Evolutionary conservation across 2,888 invertebrate genomes (phyloP), one percentile per base, ranked within the genome.

Genomic region (Octodonta nipae): DNA sequence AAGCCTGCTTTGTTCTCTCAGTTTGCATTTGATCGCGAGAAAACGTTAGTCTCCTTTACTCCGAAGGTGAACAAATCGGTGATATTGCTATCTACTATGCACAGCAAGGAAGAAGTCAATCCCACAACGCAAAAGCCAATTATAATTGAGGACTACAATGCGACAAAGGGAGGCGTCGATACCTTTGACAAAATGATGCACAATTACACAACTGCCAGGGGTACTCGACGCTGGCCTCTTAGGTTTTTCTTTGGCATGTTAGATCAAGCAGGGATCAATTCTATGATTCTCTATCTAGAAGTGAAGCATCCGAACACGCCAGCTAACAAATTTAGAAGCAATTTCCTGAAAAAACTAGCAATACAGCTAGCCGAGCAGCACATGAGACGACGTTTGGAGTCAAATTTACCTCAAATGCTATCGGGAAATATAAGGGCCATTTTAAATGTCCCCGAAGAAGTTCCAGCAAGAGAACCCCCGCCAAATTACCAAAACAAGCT

Each of bases 181-280:
- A 28, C 20, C 15, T 38, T 37, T 26, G 35, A 40, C 25, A 31
- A 40, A 28, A 31, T 37, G 7, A 35, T 30, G 16, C 35, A 40
- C 26, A 16, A 39, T 26, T 48, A 49, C 38, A 42, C 45, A 27
- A 46, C 46, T 13, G 36, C 35, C 13, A 35, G 46, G 28, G 37
- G 32, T 32, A 41, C 44, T 15, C 27, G 35, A 22, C 38, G 46
- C 36, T 48, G 47, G 45, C 46, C 43, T 15, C 31, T 49, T 33
- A 33, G 43, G 28, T 25, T 47, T 28, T 49, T 49, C 43, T 49
- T 37, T 32, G 37, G 37, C 5, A 37, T 49, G 15, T 13, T 35
- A 34, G 40, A 41, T 28, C 34, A 31, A 5, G 26, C n/a, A 12
- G 36, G 33, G 7, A 37, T 41, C 30, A 50, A 51, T 17, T 11